Percentiles rank a stretch among this genome's conserved stretches.
These are phyloP conservation scores for Hydriomena furcata DNA, from an alignment of 2,888 invertebrate genomes.

Conservation along the genomic window DNA sequence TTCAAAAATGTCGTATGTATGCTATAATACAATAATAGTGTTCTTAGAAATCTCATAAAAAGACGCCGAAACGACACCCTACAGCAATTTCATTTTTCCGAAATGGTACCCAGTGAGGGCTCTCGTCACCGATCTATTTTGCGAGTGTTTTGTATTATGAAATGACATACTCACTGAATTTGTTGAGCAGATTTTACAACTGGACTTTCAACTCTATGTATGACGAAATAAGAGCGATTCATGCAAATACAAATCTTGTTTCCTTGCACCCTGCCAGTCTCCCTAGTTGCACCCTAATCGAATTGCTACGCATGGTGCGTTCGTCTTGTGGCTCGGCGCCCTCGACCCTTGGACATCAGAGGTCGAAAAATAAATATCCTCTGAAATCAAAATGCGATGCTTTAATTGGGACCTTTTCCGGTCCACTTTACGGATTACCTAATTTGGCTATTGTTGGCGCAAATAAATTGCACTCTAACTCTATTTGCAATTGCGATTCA, in stretches of 20 bases:
- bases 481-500: slow-evolving; percentile 8
- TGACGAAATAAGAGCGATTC: slow-evolving; percentile 24
- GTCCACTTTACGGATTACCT: slow-evolving; percentile 68
- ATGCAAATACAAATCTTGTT: slow-evolving; percentile 41
- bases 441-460: slow-evolving; percentile 65
- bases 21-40: slow-evolving; percentile 43
- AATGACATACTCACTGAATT: slow-evolving; percentile 66
- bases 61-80: slow-evolving; percentile 64
- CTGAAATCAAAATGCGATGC: slow-evolving; percentile 70
- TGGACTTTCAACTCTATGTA: slow-evolving; percentile 29
- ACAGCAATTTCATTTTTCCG: slow-evolving; percentile 78
- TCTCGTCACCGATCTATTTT: slow-evolving; percentile 80
- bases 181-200: slow-evolving; percentile 5
- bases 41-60: slow-evolving; percentile 60
- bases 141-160: slow-evolving; percentile 79
- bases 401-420: slow-evolving; percentile 76
- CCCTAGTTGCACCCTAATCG: slow-evolving; percentile 82
- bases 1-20: slow-evolving; percentile 26
- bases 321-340: slow-evolving; percentile 72
- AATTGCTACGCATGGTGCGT: slow-evolving; percentile 79
- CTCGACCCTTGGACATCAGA: slow-evolving; percentile 67
- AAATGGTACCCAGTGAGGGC: slow-evolving; percentile 66
- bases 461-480: slow-evolving; percentile 35
- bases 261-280: slow-evolving; percentile 72
- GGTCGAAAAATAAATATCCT: slow-evolving; percentile 79